Conservation (phyloP, 2,113 vertebrate genomes). For the Nerophis lumbriciformis region DNA sequence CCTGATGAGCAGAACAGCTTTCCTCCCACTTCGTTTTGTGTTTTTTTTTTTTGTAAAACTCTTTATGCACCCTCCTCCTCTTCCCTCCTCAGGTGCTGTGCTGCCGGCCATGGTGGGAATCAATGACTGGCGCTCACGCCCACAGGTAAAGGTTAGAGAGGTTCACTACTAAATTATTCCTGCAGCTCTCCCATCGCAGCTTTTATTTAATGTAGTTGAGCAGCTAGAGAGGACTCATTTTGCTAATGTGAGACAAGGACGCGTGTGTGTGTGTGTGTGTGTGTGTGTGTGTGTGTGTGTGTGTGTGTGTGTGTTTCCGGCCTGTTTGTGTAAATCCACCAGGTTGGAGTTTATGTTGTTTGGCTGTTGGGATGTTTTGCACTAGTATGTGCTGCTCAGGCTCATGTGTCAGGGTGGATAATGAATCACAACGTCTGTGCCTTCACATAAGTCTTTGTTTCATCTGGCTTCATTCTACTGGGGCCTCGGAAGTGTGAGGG, state of each 20-base stretch:
- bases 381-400: constrained; percentile 29
- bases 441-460: constrained; percentile 57
- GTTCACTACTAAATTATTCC: constrained; percentile 76
- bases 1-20: constrained; percentile 26
- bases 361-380: constrained; percentile 30
- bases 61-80: constrained; percentile 47
- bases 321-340: constrained; percentile 4
- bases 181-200: constrained; percentile 67
- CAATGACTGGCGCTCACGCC: constrained; percentile 68
- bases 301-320: constrained; percentile 15
- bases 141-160: constrained; percentile 75
- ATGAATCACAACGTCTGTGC: constrained; percentile 59
- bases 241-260: constrained; percentile 54
- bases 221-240: constrained; percentile 59
- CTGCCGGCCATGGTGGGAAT: constrained; percentile 64
- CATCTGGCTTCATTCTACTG: constrained; percentile 66
- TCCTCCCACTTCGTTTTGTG: constrained; percentile 48
- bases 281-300: constrained; percentile 9
- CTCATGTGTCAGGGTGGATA: constrained; percentile 45
- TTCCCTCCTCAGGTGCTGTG: constrained; percentile 59
- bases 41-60: constrained; percentile 50
- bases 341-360: constrained; percentile 12
- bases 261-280: constrained; percentile 3
- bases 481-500: constrained; percentile 56
- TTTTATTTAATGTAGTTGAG: constrained; percentile 66